Evolutionary conservation across 1,140 invertebrate genomes (phyloP).

Genomic region (Pissodes strobi): DNA sequence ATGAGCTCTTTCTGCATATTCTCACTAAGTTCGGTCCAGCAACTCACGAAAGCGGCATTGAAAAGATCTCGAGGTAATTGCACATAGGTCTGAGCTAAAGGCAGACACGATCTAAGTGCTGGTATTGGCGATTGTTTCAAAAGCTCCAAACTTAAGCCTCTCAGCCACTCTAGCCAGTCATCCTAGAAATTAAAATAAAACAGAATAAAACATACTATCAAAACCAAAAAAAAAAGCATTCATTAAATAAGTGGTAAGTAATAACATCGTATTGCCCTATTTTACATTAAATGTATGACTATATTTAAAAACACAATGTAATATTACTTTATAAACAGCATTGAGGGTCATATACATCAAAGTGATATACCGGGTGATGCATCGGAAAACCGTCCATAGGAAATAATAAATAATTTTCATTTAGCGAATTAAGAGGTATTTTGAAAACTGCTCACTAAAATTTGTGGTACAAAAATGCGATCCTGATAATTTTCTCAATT

Average conservation of each 20-base stretch:
- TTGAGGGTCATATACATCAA: too few species aligned
- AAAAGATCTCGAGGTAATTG: slow-evolving; percentile 94
- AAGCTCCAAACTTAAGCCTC: slow-evolving; percentile 87
- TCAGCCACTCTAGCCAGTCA: slow-evolving; percentile 98
- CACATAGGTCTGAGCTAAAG: slow-evolving; percentile 91
- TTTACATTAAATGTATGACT: too few species aligned
- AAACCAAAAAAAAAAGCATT: not conserved
- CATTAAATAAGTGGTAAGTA: not conserved
- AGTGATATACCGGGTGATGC: too few species aligned
- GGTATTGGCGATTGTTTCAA: slow-evolving; percentile 95
- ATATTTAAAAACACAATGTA: too few species aligned
- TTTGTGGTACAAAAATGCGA: too few species aligned
- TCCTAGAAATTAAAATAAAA: slow-evolving; percentile 66
- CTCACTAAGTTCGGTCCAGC: slow-evolving; percentile 93
- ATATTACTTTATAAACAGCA: too few species aligned
- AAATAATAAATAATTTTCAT: too few species aligned
- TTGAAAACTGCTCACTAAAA: too few species aligned
- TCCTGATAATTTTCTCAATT: too few species aligned
- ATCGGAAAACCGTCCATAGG: too few species aligned
- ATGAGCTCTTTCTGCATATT: slow-evolving; percentile 85
- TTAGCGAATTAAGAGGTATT: too few species aligned
- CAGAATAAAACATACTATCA: not conserved
- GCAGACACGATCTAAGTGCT: slow-evolving; percentile 87
- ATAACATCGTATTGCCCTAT: not conserved
- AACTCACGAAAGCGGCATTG: slow-evolving; percentile 98